These are phyloP conservation scores for Eonycteris spelaea DNA, from an alignment of 2,113 vertebrate species.

Conservation along the genomic window DNA sequence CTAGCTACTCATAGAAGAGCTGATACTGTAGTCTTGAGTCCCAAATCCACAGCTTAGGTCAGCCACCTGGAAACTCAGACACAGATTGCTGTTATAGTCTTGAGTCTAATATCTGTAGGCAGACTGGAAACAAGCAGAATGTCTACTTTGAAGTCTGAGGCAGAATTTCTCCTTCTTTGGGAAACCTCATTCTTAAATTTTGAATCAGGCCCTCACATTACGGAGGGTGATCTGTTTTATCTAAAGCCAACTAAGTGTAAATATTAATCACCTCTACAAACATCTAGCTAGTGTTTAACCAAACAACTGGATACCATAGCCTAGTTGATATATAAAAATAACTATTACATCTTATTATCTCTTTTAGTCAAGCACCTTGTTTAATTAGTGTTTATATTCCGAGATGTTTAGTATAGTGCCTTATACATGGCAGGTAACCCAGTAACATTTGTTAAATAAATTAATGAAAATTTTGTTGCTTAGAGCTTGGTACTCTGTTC, in stretches of 20 bases:
- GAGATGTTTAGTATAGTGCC: neutral
- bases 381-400: neutral
- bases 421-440: neutral
- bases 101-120: neutral
- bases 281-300: neutral
- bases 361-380: neutral
- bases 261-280: neutral
- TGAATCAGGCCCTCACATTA: neutral
- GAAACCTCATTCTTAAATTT: neutral
- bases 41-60: neutral
- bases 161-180: neutral
- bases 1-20: neutral
- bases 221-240: neutral
- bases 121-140: neutral
- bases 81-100: neutral
- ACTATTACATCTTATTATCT: rapidly evolving
- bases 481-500: neutral
- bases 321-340: neutral
- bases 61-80: neutral
- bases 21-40: neutral
- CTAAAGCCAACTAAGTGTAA: neutral
- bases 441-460: neutral
- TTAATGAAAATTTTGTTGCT: neutral
- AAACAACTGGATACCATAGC: neutral
- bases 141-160: neutral